Percentiles rank a stretch among this genome's conserved stretches.
phyloP scores from a whole-genome alignment of 1,140 invertebrate species.

The Trichomalopsis sarcophagae region DNA sequence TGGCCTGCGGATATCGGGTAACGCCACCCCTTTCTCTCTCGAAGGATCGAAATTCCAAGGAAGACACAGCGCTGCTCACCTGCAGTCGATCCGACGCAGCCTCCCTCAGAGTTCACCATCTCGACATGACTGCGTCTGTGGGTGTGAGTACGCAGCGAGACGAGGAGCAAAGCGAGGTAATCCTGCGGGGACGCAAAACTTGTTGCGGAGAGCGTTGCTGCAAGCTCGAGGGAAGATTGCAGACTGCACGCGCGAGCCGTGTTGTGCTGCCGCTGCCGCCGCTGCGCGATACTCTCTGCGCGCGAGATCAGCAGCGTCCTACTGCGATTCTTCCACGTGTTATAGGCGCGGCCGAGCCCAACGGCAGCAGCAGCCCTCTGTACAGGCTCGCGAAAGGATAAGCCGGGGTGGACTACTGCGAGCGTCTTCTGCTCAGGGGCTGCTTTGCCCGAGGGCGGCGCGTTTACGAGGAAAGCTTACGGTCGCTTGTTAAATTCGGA shows the following conservation, averaged over 20 bases:
- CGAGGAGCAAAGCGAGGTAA: background rate
- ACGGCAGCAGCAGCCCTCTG: background rate
- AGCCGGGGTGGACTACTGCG: background rate
- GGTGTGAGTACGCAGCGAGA: background rate
- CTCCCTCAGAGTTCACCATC: background rate
- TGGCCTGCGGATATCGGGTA: background rate
- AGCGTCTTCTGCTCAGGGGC: background rate
- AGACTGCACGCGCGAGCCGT: background rate
- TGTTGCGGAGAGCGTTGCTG: background rate
- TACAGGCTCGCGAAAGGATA: background rate
- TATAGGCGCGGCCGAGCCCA: constrained; percentile 58
- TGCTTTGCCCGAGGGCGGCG: background rate
- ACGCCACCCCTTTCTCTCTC: background rate
- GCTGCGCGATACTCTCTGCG: background rate
- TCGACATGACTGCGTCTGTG: background rate
- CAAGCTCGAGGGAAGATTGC: background rate
- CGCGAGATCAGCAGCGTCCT: background rate
- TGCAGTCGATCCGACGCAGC: background rate
- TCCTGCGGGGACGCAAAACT: background rate
- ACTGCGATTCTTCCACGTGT: constrained; percentile 56
- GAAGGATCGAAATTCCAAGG: background rate
- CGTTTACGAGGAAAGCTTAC: no score
- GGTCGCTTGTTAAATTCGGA: no score
- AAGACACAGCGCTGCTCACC: background rate
- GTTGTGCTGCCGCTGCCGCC: background rate